A percentile compares a stretch with the other conserved stretches of the same genome.
phyloP scores from a whole-genome alignment of 1,140 invertebrate species.

The Bombus huntii region DNA sequence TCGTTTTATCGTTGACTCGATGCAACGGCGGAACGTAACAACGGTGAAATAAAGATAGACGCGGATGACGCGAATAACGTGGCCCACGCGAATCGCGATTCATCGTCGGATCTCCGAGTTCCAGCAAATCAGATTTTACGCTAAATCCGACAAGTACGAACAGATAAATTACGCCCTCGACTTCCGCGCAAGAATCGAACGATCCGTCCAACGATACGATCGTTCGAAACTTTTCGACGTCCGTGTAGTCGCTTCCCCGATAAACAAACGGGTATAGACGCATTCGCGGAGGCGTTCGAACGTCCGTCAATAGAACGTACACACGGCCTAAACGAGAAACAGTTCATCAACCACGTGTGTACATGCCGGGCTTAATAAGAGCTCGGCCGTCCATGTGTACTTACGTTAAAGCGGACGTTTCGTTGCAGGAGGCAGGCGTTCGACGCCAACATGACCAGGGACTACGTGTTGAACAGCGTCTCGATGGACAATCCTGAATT shows the following conservation, averaged over 20 bases:
- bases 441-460: constrained; percentile 87
- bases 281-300: neutral
- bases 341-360: neutral
- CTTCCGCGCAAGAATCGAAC: no score
- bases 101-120: neutral
- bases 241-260: neutral
- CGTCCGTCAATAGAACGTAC: no score
- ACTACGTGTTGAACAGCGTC: constrained; percentile 88
- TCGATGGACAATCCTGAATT: constrained; percentile 88
- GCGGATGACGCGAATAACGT: neutral
- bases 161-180: no score
- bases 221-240: no score
- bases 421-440: constrained; percentile 78
- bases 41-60: neutral
- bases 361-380: neutral
- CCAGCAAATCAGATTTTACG: neutral
- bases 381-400: neutral
- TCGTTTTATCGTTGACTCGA: no score
- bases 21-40: no score
- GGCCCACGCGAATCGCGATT: neutral
- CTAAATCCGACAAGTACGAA: neutral
- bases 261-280: no score
- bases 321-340: neutral
- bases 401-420: constrained; percentile 47
- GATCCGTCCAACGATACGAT: neutral